These are phyloP conservation scores for Teleopsis dalmanni DNA, from an alignment of 1,140 invertebrate species.

Conservation along the genomic window DNA sequence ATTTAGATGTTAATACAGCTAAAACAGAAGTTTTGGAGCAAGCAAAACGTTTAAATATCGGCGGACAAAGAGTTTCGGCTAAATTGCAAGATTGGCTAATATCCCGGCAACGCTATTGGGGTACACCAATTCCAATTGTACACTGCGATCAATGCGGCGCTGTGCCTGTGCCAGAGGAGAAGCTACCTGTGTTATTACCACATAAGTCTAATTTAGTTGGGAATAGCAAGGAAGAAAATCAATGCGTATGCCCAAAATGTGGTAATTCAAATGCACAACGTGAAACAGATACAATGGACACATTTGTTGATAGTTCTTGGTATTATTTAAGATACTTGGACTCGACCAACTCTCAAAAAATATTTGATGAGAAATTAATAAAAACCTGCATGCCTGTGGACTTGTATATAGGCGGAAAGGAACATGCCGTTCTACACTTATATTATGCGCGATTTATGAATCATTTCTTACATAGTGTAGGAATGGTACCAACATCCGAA, in stretches of 20 bases:
- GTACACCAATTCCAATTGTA: constrained; percentile 96
- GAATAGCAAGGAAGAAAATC: constrained; percentile 22
- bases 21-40: constrained; percentile 47
- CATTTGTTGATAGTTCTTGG: constrained; percentile 99
- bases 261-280: constrained; percentile 55
- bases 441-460: constrained; percentile 94
- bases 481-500: constrained; percentile 64
- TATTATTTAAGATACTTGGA: constrained; percentile 93
- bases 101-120: constrained; percentile 96
- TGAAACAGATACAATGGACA: constrained; percentile 98
- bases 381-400: constrained; percentile 76
- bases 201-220: constrained; percentile 40
- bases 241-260: constrained; percentile 66
- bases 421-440: constrained; percentile 93
- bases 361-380: constrained; percentile 60
- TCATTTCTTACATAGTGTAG: constrained; percentile 81
- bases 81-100: constrained; percentile 94
- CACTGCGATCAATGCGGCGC: constrained; percentile 75
- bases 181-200: constrained; percentile 77
- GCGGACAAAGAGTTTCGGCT: constrained; percentile 74
- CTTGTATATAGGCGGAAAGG: constrained; percentile 94
- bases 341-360: constrained; percentile 61
- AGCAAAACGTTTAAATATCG: constrained; percentile 56
- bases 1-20: constrained; percentile 27
- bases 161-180: constrained; percentile 65